A percentile compares a stretch with the other conserved stretches of the same genome.
These are phyloP conservation scores for Eurystomus glaucurus DNA, from an alignment of 2,797 vertebrate species.

Conservation along the genomic window DNA sequence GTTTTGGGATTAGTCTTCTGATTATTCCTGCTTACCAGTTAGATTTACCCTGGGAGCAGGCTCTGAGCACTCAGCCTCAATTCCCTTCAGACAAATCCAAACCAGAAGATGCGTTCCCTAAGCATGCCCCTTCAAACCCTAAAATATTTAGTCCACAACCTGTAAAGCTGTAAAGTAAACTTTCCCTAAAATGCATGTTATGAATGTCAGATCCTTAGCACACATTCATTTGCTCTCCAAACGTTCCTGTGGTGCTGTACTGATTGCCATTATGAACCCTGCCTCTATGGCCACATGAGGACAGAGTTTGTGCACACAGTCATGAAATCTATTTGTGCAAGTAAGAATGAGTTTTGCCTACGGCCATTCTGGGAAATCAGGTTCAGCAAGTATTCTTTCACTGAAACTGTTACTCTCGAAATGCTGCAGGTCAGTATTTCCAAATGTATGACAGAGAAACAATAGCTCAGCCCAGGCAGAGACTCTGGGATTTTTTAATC, in stretches of 20 bases:
- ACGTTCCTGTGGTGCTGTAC: not conserved
- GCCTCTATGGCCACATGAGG: not conserved
- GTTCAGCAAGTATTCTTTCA: not conserved
- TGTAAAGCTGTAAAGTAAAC: not conserved
- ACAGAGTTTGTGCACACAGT: not conserved
- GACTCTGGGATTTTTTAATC: not conserved
- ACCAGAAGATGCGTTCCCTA: not conserved
- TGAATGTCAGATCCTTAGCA: not conserved
- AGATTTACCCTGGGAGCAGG: not conserved
- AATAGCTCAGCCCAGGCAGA: not conserved
- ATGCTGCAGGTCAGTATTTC: not conserved
- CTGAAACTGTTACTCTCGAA: not conserved
- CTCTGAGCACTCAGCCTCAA: not conserved
- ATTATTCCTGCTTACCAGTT: not conserved
- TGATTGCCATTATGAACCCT: rapidly evolving
- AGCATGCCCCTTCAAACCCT: not conserved
- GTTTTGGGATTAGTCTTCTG: not conserved
- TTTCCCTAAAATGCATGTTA: not conserved
- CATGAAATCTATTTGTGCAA: not conserved
- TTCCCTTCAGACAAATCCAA: not conserved
- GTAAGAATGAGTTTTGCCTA: not conserved
- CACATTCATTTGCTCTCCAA: not conserved
- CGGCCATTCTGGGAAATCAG: not conserved
- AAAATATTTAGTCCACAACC: not conserved
- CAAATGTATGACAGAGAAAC: not conserved